Conservation (phyloP, 2,888 invertebrate species). For the Acrobasis suavella region DNA sequence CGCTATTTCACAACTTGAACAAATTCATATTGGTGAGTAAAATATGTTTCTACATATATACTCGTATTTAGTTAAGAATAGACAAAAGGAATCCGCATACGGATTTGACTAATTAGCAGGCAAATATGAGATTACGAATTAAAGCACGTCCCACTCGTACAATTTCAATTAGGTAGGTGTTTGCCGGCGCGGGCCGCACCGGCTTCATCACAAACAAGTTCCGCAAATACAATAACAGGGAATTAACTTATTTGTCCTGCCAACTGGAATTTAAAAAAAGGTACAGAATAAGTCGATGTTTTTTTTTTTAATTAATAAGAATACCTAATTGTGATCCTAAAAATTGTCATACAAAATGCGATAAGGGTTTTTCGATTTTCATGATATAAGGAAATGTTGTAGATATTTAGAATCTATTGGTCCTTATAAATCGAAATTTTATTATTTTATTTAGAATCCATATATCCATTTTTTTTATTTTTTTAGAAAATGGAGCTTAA, state of each 20-base stretch:
- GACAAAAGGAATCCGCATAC: background rate
- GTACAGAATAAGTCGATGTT: background rate
- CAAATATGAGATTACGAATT: background rate
- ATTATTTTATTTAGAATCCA: too few species aligned
- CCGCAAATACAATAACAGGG: slow-evolving; percentile 16
- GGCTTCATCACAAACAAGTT: slow-evolving; percentile 12
- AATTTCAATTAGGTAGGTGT: background rate
- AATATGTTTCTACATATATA: background rate
- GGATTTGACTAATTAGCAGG: background rate
- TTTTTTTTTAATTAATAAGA: too few species aligned
- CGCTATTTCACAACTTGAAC: too few species aligned
- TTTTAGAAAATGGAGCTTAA: too few species aligned
- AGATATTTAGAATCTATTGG: too few species aligned
- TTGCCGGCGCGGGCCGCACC: background rate
- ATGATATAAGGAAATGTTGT: too few species aligned
- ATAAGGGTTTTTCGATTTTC: too few species aligned
- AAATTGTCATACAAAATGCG: too few species aligned
- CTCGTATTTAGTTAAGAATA: background rate
- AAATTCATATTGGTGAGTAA: too few species aligned
- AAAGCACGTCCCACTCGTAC: background rate
- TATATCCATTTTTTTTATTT: too few species aligned
- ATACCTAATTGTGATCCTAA: too few species aligned
- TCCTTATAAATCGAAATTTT: too few species aligned
- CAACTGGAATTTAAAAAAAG: background rate
- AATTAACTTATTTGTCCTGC: slow-evolving; percentile 11